Conservation (phyloP, 53 echinoderm and acorn worm species). For the Glandiceps talaboti region DNA sequence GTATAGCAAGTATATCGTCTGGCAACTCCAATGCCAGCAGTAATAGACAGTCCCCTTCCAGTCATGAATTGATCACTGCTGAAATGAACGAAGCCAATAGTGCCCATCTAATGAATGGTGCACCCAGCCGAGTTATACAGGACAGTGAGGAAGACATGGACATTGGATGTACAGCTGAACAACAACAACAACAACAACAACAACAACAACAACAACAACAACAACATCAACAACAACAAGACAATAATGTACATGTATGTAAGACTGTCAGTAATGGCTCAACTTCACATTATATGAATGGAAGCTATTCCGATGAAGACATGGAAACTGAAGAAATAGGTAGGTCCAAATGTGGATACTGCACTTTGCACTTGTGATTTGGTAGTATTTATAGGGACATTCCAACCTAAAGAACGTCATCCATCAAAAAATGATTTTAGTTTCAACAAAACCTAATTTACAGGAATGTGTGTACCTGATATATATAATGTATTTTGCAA, state of each 20-base stretch:
- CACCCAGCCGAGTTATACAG: conserved; percentile 12
- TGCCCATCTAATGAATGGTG: conserved; percentile 71
- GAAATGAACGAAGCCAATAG: conserved; percentile 72
- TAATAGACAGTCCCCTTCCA: conserved; percentile 18
- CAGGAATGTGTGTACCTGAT: no score
- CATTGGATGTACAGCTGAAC: conserved; percentile 48
- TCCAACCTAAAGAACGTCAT: no score
- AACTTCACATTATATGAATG: conserved; percentile 31
- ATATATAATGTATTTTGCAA: no score
- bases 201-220: conserved; percentile 16
- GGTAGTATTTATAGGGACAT: no score
- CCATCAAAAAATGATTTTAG: no score
- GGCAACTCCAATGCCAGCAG: conserved; percentile 36
- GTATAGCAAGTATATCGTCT: conserved; percentile 7
- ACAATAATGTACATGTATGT: conserved; percentile 6
- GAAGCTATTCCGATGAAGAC: conserved; percentile 69
- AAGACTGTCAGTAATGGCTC: conserved; percentile 8
- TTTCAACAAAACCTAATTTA: no score
- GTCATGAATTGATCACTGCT: conserved; percentile 30
- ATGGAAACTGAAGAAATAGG: conserved; percentile 97
- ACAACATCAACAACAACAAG: conserved; percentile 15
- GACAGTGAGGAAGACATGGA: conserved; percentile 60
- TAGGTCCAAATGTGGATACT: no score
- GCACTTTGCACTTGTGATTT: no score
- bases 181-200: conserved; percentile 1